Evolutionary conservation across 2,113 vertebrate species (phyloP).

Genomic region (Erythrocercus mccallii): DNA sequence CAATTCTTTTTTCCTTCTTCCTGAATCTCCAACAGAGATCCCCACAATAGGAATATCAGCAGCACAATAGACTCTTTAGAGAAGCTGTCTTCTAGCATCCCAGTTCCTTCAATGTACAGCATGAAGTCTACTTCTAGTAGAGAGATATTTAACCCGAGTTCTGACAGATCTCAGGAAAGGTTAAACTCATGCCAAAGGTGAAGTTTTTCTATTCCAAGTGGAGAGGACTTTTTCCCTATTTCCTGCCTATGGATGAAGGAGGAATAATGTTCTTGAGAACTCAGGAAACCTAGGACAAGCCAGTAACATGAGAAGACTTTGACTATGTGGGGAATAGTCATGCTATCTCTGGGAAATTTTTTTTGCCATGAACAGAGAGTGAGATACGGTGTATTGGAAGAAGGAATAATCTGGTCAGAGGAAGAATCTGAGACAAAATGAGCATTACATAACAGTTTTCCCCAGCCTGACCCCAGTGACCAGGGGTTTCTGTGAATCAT

Average conservation of each 20-base stretch:
- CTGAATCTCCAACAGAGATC: background rate
- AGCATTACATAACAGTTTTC: background rate
- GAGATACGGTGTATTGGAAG: background rate
- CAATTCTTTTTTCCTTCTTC: background rate
- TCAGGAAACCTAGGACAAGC: background rate
- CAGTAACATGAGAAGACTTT: background rate
- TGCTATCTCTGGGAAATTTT: background rate
- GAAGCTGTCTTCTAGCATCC: background rate
- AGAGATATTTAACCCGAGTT: background rate
- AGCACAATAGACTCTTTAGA: background rate
- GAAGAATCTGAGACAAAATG: background rate
- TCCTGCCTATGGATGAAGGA: background rate
- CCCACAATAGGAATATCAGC: background rate
- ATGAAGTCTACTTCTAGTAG: background rate
- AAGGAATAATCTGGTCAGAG: background rate
- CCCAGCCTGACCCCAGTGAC: background rate
- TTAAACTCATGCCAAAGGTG: background rate
- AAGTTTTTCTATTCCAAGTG: background rate
- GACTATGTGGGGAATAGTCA: background rate
- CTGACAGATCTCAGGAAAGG: background rate
- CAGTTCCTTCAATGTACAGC: background rate
- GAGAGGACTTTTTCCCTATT: background rate
- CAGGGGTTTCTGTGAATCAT: background rate
- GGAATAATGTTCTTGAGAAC: background rate
- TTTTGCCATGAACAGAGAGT: background rate